Evolutionary conservation across 2,797 vertebrate genomes (phyloP).

Genomic region (Myripristis murdjan): DNA sequence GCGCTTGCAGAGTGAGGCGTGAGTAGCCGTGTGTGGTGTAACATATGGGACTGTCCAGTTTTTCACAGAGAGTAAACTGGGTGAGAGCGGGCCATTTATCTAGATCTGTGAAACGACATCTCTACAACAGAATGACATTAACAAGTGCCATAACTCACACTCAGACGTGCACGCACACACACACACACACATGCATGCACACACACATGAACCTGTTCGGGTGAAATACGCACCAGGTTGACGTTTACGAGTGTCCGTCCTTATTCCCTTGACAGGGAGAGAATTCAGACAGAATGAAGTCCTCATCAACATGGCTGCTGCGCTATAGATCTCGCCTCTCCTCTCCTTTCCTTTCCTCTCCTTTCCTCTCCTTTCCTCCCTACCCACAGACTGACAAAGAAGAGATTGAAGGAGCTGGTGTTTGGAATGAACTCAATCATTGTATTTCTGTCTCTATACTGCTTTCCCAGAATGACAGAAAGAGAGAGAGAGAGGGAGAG

Average conservation of each 20-base stretch:
- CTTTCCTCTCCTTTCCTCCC: slow-evolving; percentile 14
- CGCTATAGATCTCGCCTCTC: slow-evolving; percentile 60
- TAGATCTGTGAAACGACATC: slow-evolving; percentile 66
- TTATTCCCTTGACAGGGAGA: slow-evolving; percentile 74
- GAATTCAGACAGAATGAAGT: slow-evolving; percentile 75
- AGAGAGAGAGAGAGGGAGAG: slow-evolving; percentile 38
- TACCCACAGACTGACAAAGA: slow-evolving; percentile 62
- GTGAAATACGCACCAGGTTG: slow-evolving; percentile 62
- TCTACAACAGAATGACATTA: slow-evolving; percentile 68
- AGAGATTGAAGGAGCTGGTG: slow-evolving; percentile 25
- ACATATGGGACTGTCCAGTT: slow-evolving; percentile 60
- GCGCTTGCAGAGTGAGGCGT: slow-evolving; percentile 9
- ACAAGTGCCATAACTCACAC: slow-evolving; percentile 67
- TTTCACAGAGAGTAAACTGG: slow-evolving; percentile 62
- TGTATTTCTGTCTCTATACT: slow-evolving; percentile 54
- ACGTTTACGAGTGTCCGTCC: slow-evolving; percentile 73
- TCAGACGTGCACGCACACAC: slow-evolving; percentile 14
- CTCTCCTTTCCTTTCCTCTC: background rate
- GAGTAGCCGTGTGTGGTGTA: slow-evolving; percentile 35
- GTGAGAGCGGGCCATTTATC: slow-evolving; percentile 69
- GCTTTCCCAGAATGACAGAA: slow-evolving; percentile 53
- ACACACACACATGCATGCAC: slow-evolving; percentile 9
- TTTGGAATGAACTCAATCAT: slow-evolving; percentile 59
- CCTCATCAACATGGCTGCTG: slow-evolving; percentile 67
- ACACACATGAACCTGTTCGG: slow-evolving; percentile 38